A percentile compares a stretch with the other conserved stretches of the same genome.
Conservation (phyloP, 2,888 invertebrate genomes). For the Leptinotarsa peninsularis region DNA sequence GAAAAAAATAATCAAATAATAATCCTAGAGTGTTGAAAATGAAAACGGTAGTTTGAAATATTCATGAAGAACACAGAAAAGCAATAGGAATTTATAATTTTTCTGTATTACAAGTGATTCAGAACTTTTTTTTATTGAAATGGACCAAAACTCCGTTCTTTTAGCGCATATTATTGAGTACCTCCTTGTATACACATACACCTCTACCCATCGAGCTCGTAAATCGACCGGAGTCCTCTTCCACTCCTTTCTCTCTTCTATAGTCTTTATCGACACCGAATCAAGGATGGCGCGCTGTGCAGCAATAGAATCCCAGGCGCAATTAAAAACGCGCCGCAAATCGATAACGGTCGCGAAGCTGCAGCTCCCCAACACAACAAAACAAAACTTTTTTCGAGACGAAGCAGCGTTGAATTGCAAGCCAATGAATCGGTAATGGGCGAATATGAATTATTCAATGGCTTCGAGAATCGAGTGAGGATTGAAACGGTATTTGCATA, state of each 20-base stretch:
- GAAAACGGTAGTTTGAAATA: too few species aligned
- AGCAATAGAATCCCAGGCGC: slow-evolving; percentile 45
- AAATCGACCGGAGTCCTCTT: slow-evolving; percentile 17
- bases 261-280: slow-evolving; percentile 22
- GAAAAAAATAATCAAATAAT: too few species aligned
- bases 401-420: not conserved
- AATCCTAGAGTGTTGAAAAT: too few species aligned
- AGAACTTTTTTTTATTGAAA: too few species aligned
- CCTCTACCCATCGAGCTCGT: slow-evolving; percentile 9
- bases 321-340: slow-evolving; percentile 58
- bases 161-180: too few species aligned
- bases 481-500: not conserved
- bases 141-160: too few species aligned
- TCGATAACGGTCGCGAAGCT: slow-evolving; percentile 52
- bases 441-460: slow-evolving; percentile 36
- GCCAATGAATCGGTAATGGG: slow-evolving; percentile 14
- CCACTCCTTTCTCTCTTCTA: slow-evolving; percentile 6
- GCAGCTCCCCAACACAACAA: slow-evolving; percentile 29
- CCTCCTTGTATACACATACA: too few species aligned
- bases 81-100: too few species aligned
- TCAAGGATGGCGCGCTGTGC: slow-evolving; percentile 11
- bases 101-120: too few species aligned
- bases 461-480: slow-evolving; percentile 3
- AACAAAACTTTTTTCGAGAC: slow-evolving; percentile 33
- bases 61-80: too few species aligned